These are phyloP conservation scores for Spinibarbus caldwelli DNA, from an alignment of 2,797 vertebrate species.

Conservation along the genomic window DNA sequence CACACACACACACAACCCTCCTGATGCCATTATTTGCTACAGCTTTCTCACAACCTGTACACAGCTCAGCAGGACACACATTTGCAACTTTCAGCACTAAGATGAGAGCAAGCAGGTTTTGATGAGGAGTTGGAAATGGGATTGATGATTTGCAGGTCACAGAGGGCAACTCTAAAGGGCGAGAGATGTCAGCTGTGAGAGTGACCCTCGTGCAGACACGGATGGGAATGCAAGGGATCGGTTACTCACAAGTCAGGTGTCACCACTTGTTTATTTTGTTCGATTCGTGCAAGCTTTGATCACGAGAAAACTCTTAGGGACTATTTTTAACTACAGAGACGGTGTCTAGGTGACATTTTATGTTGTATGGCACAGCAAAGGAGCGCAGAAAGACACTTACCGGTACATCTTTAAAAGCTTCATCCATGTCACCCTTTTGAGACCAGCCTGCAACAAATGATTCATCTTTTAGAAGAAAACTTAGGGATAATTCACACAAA, in stretches of 20 bases:
- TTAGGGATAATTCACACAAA: not conserved
- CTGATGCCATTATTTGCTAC: slow-evolving; percentile 72
- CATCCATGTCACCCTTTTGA: not conserved
- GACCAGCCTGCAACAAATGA: not conserved
- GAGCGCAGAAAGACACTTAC: not conserved
- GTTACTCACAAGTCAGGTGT: slow-evolving; percentile 42
- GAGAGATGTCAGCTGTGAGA: slow-evolving; percentile 51
- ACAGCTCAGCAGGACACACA: slow-evolving; percentile 22
- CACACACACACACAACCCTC: too few species aligned
- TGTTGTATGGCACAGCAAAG: not conserved
- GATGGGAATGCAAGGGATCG: slow-evolving; percentile 29
- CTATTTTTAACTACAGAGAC: slow-evolving; percentile 12
- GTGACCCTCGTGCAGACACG: slow-evolving; percentile 11
- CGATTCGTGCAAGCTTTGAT: slow-evolving; percentile 35
- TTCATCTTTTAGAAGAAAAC: not conserved
- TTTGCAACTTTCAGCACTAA: slow-evolving; percentile 45
- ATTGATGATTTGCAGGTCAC: slow-evolving; percentile 65
- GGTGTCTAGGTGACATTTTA: not conserved
- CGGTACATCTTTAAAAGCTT: not conserved
- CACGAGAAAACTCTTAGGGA: slow-evolving; percentile 6
- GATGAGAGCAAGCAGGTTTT: slow-evolving; percentile 58
- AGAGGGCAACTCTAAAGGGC: slow-evolving; percentile 54
- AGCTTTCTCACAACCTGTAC: slow-evolving; percentile 13
- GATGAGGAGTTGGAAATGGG: slow-evolving; percentile 65
- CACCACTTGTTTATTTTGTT: slow-evolving; percentile 44